A percentile compares a stretch with the other conserved stretches of the same genome.
Evolutionary conservation across 2,797 vertebrate genomes (phyloP).

Genomic region (Chromobotia macracanthus): DNA sequence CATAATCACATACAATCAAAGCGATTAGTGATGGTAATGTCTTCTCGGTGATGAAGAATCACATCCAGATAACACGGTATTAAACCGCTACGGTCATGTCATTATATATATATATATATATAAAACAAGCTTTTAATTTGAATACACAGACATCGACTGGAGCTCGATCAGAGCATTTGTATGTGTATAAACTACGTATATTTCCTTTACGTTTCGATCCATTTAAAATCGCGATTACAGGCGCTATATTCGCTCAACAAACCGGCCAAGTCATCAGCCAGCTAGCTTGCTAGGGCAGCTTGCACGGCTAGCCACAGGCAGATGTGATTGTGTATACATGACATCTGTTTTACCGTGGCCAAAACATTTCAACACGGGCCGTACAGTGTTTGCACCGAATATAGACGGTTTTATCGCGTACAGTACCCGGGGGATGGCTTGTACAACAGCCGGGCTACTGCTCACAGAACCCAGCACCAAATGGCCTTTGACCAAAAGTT

Average conservation of each 20-base stretch:
- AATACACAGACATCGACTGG: not conserved
- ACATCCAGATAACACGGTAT: not conserved
- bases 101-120: too few relatives aligned
- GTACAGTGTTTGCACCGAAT: not conserved
- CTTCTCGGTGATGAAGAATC: not conserved
- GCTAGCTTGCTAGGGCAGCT: constrained; percentile 38
- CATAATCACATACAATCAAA: not conserved
- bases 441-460: not conserved
- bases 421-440: too few relatives aligned
- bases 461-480: not conserved
- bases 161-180: too few relatives aligned
- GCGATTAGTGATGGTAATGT: not conserved
- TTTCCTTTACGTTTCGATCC: not conserved
- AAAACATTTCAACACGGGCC: too few relatives aligned
- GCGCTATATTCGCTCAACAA: constrained; percentile 15
- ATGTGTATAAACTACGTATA: not conserved
- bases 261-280: constrained; percentile 36
- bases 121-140: not conserved
- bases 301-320: constrained; percentile 10
- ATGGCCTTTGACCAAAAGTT: not conserved
- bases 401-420: not conserved
- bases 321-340: not conserved
- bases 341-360: constrained; percentile 1
- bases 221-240: not conserved
- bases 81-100: not conserved